These are phyloP conservation scores for Andricus grossulariae DNA, from an alignment of 1,140 invertebrate species.

Conservation along the genomic window DNA sequence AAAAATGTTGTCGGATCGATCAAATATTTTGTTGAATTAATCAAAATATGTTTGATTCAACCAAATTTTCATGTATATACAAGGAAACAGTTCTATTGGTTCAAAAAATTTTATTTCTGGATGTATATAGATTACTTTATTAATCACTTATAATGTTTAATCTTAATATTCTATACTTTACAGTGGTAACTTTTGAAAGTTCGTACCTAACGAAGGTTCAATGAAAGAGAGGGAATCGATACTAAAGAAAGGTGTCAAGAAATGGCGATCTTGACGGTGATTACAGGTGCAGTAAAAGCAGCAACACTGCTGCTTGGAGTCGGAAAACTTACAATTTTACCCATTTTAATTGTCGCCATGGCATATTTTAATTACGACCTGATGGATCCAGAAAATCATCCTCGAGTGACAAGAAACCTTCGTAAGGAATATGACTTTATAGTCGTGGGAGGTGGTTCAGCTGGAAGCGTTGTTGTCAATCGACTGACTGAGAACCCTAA, in stretches of 20 bases:
- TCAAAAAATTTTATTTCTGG: too few relatives aligned
- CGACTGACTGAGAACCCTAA: slow-evolving; percentile 86
- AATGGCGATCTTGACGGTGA: slow-evolving; percentile 71
- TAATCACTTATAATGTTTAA: too few relatives aligned
- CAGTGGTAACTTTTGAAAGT: too few relatives aligned
- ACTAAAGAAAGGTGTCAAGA: slow-evolving; percentile 39
- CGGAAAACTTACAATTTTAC: slow-evolving; percentile 85
- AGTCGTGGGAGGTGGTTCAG: slow-evolving; percentile 89
- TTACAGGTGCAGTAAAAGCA: slow-evolving; percentile 80
- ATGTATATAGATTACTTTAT: too few relatives aligned
- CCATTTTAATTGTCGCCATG: slow-evolving; percentile 85
- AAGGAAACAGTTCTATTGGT: too few relatives aligned
- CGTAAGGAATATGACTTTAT: slow-evolving; percentile 87
- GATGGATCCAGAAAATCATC: slow-evolving; percentile 89
- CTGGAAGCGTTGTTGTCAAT: slow-evolving; percentile 90
- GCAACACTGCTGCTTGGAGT: slow-evolving; percentile 82
- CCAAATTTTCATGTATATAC: too few relatives aligned
- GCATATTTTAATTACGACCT: slow-evolving; percentile 91
- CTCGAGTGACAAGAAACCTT: slow-evolving; percentile 80
- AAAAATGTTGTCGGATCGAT: too few relatives aligned
- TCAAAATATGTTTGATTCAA: too few relatives aligned
- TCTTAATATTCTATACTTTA: too few relatives aligned
- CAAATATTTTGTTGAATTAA: too few relatives aligned
- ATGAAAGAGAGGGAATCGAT: slow-evolving; percentile 7
- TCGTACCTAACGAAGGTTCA: not conserved